Conservation (phyloP, 2,888 invertebrate species). For the Drosophila infuscata region DNA sequence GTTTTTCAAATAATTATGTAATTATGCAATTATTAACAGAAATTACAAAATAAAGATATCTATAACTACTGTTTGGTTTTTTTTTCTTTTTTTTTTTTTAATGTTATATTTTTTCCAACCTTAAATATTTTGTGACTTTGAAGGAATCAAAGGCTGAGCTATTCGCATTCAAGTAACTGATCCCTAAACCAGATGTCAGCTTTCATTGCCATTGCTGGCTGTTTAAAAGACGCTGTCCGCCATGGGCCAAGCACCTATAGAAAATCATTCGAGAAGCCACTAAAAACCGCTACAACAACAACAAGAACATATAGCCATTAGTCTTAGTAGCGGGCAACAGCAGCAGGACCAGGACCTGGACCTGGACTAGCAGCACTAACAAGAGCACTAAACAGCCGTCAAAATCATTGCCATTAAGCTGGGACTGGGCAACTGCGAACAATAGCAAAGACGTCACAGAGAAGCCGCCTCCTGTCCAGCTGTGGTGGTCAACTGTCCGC, state of each 20-base stretch:
- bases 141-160: not conserved
- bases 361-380: not conserved
- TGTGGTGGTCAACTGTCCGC: constrained; percentile 75
- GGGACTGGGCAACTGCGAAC: constrained; percentile 51
- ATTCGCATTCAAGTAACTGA: constrained; percentile 7
- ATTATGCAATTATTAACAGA: not conserved
- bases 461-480: constrained; percentile 40
- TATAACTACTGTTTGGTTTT: not conserved
- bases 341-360: constrained; percentile 10
- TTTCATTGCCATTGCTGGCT: constrained; percentile 64
- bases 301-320: constrained; percentile 58
- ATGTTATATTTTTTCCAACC: not conserved
- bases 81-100: too few species aligned
- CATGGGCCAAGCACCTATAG: constrained; percentile 30
- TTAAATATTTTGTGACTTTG: not conserved
- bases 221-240: constrained; percentile 69
- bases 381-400: constrained; percentile 79
- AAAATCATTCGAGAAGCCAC: constrained; percentile 41
- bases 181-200: constrained; percentile 51
- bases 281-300: constrained; percentile 32
- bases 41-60: not conserved
- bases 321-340: constrained; percentile 37
- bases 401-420: constrained; percentile 82
- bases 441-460: constrained; percentile 62
- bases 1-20: not conserved